Base-by-base conservation (phyloP, 1,140 invertebrate species). In the Calosoma granatense region DNA sequence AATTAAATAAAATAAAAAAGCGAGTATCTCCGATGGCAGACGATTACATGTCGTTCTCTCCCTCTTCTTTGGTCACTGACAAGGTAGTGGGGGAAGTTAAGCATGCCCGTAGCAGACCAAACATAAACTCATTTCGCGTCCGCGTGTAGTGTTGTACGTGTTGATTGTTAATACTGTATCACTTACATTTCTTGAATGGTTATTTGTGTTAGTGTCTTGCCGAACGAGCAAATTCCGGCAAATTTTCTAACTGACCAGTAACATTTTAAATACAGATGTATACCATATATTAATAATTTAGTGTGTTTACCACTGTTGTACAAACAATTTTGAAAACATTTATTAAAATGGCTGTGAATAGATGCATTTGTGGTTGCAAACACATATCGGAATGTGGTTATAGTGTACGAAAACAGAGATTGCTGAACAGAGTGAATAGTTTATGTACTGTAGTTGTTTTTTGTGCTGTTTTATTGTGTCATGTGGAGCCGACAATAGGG, bases 271-370 rank as follows among this genome's bases (percentile, higher is more conserved):
- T n/a, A n/a, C 26, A 30, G 26, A 30, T 30, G 26, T 6, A 6
- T 30, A 30, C 26, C 14, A 4, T 14, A 30, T 30, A 30, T n/a
- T n/a, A n/a, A n/a, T n/a, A n/a, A 12, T 17, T 12, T 12, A 47
- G 41, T 47, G 41, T 47, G 9, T 47, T 47, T 12, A 47, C 4
- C 41, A 47, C 9, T 47, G 4, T 47, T 47, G 4, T 47, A 47
- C 3, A 17, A 47, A 47, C 41, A 4, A 47, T 47, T 4, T 12
- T 17, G 17, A 4, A 30, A 30, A 30, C 4, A 9, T 12, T 12
- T 12, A 11, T 12, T 47, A 47, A 9, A 47, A 47, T 47, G 41
- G 41, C 41, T 47, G 41, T 47, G 41, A 47, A 47, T 47, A 47
- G 17, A 47, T 47, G 41, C 41, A 47, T 11, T 47, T 47, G 41